Percentiles rank a stretch among this genome's conserved stretches.
Conservation (phyloP, 2,113 vertebrate genomes). For the Microcebus murinus region DNA sequence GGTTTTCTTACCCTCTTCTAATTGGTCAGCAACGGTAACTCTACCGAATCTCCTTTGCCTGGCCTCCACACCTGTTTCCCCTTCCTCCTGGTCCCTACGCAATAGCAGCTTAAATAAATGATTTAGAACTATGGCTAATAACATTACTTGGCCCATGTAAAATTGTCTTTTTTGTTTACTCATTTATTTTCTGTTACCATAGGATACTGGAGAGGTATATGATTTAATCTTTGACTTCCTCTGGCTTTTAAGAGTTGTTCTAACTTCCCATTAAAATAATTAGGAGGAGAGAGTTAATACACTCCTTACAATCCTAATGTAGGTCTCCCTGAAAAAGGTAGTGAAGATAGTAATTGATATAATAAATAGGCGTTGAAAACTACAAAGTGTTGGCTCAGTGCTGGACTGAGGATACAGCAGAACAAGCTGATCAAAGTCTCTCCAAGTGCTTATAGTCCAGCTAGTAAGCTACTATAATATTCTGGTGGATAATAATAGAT, state of each 20-base stretch:
- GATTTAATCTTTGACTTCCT: neutral
- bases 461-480: neutral
- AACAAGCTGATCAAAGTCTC: neutral
- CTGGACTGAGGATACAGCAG: neutral
- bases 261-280: slow-evolving; percentile 3
- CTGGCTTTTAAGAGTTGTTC: neutral
- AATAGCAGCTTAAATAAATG: neutral
- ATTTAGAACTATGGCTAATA: neutral
- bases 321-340: neutral
- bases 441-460: neutral
- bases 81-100: too few species aligned
- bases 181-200: slow-evolving; percentile 26
- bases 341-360: neutral
- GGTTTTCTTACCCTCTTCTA: too few species aligned
- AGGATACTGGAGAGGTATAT: neutral
- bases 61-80: too few species aligned
- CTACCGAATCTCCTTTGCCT: too few species aligned
- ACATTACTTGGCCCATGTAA: neutral
- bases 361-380: neutral
- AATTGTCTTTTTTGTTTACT: neutral
- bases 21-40: too few species aligned
- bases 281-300: neutral
- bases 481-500: neutral
- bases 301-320: neutral
- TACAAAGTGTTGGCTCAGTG: neutral